Base-by-base conservation (phyloP, 35 echinoderm and acorn worm species). In the Heliocidaris tuberculata region DNA sequence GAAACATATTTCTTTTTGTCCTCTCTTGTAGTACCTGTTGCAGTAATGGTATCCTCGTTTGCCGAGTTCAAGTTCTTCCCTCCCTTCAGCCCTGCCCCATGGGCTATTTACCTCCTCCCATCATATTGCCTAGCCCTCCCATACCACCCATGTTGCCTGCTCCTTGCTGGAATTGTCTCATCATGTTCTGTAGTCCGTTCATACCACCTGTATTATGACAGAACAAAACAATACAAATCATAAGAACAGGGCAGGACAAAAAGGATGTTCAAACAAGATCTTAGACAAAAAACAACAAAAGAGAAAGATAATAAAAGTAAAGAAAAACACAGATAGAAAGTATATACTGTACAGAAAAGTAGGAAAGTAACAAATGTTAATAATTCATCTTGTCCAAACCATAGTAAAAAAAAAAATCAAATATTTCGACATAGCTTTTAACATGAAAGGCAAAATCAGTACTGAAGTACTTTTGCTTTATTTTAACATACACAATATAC, bases 91-190 rank as follows among this genome's bases (percentile, higher is more conserved):
- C 65, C 2, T 27, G 7, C 27, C 65, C 27, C 17, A n/a, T 27
- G 65, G 31, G 48, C 50, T 93, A 59, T 59, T 93, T 49, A 30
- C 95, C 95, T 30, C 95, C 95, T 47, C 95, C 96, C 94, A 95
- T 94, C 86, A 96, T 96, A 60, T 94, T 93, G 27, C 95, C 95
- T 93, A 96, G 70, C 3, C 98, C 98, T 47, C 95, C 96, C 50
- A 99, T 89, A 17, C 95, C 96, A 1, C 96, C 95, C 61, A 95
- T 86, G 13, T 95, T 96, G 6, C 93, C 97, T 87, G 98, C 95
- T 86, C 98, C 96, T 48, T 99, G 98, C 96, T 99, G 98, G 59
- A 99, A 99, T 92, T 99, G 98, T 92, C 96, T 96, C 96, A 99
- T 97, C 98, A 99, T 99, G 85, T 97, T 99, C 94, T 99, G 98